A percentile compares a stretch with the other conserved stretches of the same genome.
Evolutionary conservation across 2,888 invertebrate genomes (phyloP).

Genomic region (Tetanocera ferruginea): DNA sequence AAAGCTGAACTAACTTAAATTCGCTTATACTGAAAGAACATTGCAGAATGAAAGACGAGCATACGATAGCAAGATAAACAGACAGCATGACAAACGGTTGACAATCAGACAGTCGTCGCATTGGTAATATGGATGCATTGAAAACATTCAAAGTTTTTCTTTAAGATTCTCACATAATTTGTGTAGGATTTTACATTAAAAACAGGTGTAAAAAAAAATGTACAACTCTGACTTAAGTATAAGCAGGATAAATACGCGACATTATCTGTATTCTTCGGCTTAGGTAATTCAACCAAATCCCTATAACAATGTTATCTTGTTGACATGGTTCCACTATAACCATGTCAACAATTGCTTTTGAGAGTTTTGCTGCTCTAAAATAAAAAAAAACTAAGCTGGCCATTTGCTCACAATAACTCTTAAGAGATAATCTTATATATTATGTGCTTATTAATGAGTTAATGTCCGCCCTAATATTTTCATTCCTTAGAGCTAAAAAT

Average conservation of each 20-base stretch:
- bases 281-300: too few species aligned
- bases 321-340: too few species aligned
- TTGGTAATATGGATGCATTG: neutral
- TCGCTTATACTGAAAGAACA: constrained; percentile 12
- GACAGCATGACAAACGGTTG: constrained; percentile 21
- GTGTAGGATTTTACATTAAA: neutral
- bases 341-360: too few species aligned
- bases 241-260: too few species aligned
- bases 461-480: too few species aligned
- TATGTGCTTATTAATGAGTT: too few species aligned
- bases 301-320: too few species aligned
- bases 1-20: constrained; percentile 21
- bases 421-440: too few species aligned
- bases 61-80: neutral
- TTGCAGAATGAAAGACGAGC: constrained; percentile 20
- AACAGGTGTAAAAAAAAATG: neutral
- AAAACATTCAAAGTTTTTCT: neutral
- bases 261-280: too few species aligned
- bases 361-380: neutral
- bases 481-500: too few species aligned
- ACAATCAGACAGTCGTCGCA: constrained; percentile 2
- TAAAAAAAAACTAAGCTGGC: neutral
- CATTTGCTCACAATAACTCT: too few species aligned
- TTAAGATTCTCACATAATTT: neutral
- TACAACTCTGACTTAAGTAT: too few species aligned